A percentile compares a stretch with the other conserved stretches of the same genome.
These are phyloP conservation scores for Leptopilina myrica DNA, from an alignment of 2,888 invertebrate genomes.

Conservation along the genomic window DNA sequence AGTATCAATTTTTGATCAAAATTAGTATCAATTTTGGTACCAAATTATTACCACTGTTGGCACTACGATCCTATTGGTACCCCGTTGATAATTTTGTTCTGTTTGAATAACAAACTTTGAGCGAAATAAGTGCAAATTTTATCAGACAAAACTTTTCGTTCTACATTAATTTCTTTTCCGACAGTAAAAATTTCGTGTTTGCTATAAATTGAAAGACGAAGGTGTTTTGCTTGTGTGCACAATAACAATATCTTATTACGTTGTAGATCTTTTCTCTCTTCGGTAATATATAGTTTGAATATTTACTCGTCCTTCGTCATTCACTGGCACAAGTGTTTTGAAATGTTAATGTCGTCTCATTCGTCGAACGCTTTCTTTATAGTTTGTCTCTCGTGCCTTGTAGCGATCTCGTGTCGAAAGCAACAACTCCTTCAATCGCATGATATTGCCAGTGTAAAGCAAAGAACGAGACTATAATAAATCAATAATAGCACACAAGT, in stretches of 20 bases:
- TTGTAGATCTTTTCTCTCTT: conserved; percentile 4
- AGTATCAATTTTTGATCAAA: no score
- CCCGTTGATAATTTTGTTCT: no score
- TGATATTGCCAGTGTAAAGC: not conserved
- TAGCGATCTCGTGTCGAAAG: conserved; percentile 29
- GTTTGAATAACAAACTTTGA: no score
- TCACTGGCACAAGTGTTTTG: conserved; percentile 18
- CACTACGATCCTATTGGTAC: no score
- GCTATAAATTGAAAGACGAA: no score
- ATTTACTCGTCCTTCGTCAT: conserved; percentile 32
- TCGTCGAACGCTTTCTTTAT: conserved; percentile 22
- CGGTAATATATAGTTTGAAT: not conserved
- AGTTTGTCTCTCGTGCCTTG: conserved; percentile 11
- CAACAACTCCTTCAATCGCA: conserved; percentile 29
- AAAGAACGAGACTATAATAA: conserved; percentile 6
- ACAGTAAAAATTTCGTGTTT: no score
- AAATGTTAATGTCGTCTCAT: conserved; percentile 30
- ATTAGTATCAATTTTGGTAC: no score
- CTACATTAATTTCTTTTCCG: no score
- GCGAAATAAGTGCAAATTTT: no score
- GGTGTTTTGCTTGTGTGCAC: not conserved
- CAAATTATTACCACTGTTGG: no score
- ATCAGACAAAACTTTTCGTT: no score
- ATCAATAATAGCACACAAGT: conserved; percentile 29
- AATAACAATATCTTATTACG: conserved; percentile 13